Base-by-base conservation (phyloP, 2,113 vertebrate species). In the Albula goreensis region DNA sequence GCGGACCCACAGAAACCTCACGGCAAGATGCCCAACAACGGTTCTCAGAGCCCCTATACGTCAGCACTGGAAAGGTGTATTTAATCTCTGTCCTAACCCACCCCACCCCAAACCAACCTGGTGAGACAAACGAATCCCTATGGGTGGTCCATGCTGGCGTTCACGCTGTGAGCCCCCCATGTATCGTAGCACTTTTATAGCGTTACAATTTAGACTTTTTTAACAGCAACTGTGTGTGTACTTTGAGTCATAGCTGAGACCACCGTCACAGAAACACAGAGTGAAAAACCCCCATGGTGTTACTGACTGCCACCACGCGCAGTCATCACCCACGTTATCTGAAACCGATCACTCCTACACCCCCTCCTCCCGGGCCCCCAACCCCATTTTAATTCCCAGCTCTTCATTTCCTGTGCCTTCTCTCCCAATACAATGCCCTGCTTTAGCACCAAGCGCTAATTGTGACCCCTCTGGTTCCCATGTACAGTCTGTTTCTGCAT, bases 121-220 rank as follows among this genome's bases (percentile, higher is more conserved):
- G 6, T 49, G 9, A 49, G 31, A 49, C 78, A 80, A 53, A 56
- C 63, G 25, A 84, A 74, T 63, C 50, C 86, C 86, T 85, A 90
- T 88, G 92, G 85, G 85, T 87, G 90, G 91, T 93, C 90, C n/a
- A 11, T 90, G 85, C 78, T 31, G 85, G 88, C 89, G 91, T 90
- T 91, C 25, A 17, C 86, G 89, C 88, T 91, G 86, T 91, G 90
- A 90, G 88, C 91, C 87, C 90, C 91, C 84, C 79, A 86, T 90
- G 93, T 92, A 81, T 92, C 90, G 90, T 83, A 87, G 88, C 81
- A 8, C 79, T 90, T 92, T 94, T 94, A 94, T 92, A 86, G 89
- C 90, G 88, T 91, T 89, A 89, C 89, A 89, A 89, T 90, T 90
- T 85, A 89, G 87, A 87, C 84, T 91, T 88, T 91, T 88, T 91